Evolutionary conservation across 2,113 vertebrate species (phyloP).

Genomic region (Centrocercus urophasianus): DNA sequence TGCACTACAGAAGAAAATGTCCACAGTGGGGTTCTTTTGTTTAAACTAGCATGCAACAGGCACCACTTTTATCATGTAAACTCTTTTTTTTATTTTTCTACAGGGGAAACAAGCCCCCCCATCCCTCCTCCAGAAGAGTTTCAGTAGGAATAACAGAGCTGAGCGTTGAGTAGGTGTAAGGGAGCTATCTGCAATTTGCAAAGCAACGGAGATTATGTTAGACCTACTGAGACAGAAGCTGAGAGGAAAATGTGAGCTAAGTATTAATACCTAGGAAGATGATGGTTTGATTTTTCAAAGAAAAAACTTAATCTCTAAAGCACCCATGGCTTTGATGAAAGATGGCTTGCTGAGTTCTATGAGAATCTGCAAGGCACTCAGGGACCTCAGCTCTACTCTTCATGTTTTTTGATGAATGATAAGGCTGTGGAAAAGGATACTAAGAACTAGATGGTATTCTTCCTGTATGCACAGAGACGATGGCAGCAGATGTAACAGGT

Average conservation of each 20-base stretch:
- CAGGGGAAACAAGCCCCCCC: not conserved
- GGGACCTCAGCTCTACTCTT: not conserved
- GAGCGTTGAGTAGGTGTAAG: not conserved
- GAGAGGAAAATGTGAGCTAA: conserved; percentile 26
- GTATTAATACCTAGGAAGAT: conserved; percentile 26
- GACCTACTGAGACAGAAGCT: conserved; percentile 24
- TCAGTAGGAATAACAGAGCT: not conserved
- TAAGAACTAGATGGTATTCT: not conserved
- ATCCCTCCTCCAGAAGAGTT: not conserved
- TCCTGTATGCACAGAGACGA: not conserved
- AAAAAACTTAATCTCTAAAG: not conserved
- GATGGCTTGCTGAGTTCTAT: not conserved
- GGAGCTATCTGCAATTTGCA: conserved; percentile 3
- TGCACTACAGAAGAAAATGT: conserved; percentile 38
- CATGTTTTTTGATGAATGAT: not conserved
- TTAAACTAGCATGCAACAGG: conserved; percentile 30
- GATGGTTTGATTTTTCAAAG: conserved; percentile 16
- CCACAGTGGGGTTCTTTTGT: conserved; percentile 27
- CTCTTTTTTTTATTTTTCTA: not conserved
- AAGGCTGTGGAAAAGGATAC: not conserved
- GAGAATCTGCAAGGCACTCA: not conserved
- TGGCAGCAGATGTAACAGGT: not conserved
- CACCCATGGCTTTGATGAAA: not conserved
- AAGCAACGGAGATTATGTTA: conserved; percentile 5
- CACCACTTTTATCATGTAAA: conserved; percentile 42